These are phyloP conservation scores for Microtus pennsylvanicus DNA, from an alignment of 2,113 vertebrate genomes.

Conservation along the genomic window DNA sequence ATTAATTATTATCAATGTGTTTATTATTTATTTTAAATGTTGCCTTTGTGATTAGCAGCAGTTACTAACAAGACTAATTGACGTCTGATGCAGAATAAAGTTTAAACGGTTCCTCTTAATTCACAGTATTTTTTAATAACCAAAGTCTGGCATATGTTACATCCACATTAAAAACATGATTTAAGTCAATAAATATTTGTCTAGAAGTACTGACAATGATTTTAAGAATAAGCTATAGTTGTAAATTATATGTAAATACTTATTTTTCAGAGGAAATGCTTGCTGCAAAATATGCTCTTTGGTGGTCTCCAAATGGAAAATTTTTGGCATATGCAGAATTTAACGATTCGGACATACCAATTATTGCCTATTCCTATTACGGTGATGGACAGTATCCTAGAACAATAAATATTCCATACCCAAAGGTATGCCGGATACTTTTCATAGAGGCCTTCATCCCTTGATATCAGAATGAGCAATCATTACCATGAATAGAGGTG, in stretches of 20 bases:
- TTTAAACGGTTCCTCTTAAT: slow-evolving; percentile 56
- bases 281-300: slow-evolving; percentile 93
- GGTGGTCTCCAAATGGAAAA: slow-evolving; percentile 95
- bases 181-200: slow-evolving; percentile 15
- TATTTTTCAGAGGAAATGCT: slow-evolving; percentile 95
- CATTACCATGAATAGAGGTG: slow-evolving; percentile 71
- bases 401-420: slow-evolving; percentile 94
- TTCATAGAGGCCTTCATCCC: slow-evolving; percentile 63
- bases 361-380: slow-evolving; percentile 95
- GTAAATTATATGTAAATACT: slow-evolving; percentile 3
- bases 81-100: slow-evolving; percentile 27
- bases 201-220: slow-evolving; percentile 9
- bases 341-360: slow-evolving; percentile 94
- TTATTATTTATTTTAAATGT: slow-evolving; percentile 58
- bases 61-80: slow-evolving; percentile 33
- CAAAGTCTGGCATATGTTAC: not conserved
- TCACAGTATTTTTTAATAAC: slow-evolving; percentile 43
- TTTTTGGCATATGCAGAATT: slow-evolving; percentile 94
- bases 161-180: slow-evolving; percentile 36
- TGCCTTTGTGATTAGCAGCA: slow-evolving; percentile 43
- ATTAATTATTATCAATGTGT: slow-evolving; percentile 47
- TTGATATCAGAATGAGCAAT: slow-evolving; percentile 69
- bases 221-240: slow-evolving; percentile 42
- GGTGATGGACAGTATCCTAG: slow-evolving; percentile 95
- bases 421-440: slow-evolving; percentile 91